Evolutionary conservation across 2,797 vertebrate species (phyloP).

Genomic region (Agapornis canus): DNA sequence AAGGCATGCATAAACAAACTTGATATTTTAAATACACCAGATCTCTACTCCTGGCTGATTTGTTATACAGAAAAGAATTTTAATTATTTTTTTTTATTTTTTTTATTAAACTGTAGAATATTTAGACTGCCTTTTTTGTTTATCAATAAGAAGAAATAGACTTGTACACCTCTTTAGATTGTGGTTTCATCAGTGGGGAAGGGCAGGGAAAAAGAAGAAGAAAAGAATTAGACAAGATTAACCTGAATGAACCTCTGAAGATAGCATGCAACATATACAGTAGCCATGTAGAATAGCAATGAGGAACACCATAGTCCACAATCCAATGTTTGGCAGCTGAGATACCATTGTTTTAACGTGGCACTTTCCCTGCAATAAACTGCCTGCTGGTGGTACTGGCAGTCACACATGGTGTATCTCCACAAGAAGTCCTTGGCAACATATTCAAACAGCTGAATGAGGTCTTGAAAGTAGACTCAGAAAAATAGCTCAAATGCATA

Average conservation of each 20-base stretch:
- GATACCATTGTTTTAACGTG: background rate
- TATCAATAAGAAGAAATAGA: background rate
- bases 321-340: background rate
- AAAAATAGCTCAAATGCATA: background rate
- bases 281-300: background rate
- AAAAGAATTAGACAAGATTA: background rate
- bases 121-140: background rate
- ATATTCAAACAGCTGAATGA: background rate
- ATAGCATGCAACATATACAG: background rate
- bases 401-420: background rate
- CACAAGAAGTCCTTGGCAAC: background rate
- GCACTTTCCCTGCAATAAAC: background rate
- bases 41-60: background rate
- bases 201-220: rapidly evolving
- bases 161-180: background rate
- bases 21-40: background rate
- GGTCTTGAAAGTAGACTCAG: background rate
- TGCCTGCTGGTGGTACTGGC: background rate
- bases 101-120: background rate
- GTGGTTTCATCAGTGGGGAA: background rate
- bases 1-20: background rate
- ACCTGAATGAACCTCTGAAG: background rate
- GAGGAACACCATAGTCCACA: background rate
- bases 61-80: background rate
- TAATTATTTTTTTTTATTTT: background rate